Evolutionary conservation across 1,140 invertebrate genomes (phyloP), one percentile per base, ranked within the genome.

Genomic region (Lasioglossum albipes): DNA sequence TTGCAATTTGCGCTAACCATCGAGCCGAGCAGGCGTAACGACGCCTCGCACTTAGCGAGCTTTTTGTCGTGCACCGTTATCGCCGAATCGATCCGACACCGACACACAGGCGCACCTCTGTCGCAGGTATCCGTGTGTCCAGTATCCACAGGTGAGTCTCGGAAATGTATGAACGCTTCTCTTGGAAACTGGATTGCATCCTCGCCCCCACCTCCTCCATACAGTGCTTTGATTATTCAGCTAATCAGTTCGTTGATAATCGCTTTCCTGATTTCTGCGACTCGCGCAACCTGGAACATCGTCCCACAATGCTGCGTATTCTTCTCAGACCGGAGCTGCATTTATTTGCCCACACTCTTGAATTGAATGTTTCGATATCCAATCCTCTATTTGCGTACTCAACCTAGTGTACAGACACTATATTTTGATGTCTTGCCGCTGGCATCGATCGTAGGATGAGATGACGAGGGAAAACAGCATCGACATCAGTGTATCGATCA

Each of bases 1-100:
- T 85, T 85, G 65, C 83, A 84, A 85, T 85, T 84, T 80, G 84
- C 83, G 74, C 73, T 85, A 85, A 85, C 78, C 78, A 70, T 36
- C 68, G 67, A 49, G 62, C 52, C 66, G 73, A 69, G 45, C 74
- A 45, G 49, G 42, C 79, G 75, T 83, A 80, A 83, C 82, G 49
- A 66, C 31, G 81, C 49, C 64, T 52, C 62, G 78, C 31, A 71
- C 67, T 85, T 77, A 66, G 59, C 71, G 36, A 83, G 68, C 73
- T 86, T 85, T 85, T 79, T 78, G 70, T 85, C 27, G 54, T 54
- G 27, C 62, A 18, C 45, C 67, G 81, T 85, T 86, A 85, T 86
- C 84, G 68, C 54, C 13, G 73, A 49, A 85, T 85, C 84, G 84
- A 85, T 86, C 79, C 59, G 12, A 54, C 73, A 22, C 16, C 52